Evolutionary conservation across 2,888 invertebrate species (phyloP).

Genomic region (Agonopterix heracliana): DNA sequence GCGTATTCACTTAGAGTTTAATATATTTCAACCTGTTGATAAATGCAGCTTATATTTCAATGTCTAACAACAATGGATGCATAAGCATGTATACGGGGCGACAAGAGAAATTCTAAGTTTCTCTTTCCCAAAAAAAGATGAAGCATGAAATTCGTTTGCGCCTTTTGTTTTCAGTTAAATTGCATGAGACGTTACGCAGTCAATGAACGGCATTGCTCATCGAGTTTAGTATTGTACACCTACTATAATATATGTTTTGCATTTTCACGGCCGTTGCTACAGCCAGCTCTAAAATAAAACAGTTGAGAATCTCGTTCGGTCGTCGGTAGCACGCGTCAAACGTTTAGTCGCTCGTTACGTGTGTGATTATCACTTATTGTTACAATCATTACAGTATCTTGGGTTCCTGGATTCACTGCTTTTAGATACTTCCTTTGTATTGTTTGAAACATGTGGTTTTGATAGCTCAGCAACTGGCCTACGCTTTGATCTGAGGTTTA

Average conservation of each 20-base stretch:
- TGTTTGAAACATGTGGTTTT: too few species aligned
- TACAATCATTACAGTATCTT: not conserved
- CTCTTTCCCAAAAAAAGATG: slow-evolving; percentile 2
- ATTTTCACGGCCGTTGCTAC: slow-evolving; percentile 61
- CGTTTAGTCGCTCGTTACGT: slow-evolving; percentile 39
- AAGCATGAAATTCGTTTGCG: slow-evolving; percentile 21
- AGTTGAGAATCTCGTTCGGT: slow-evolving; percentile 60
- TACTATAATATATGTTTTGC: slow-evolving; percentile 11
- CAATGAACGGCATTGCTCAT: slow-evolving; percentile 58
- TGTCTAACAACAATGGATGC: too few species aligned
- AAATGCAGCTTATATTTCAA: too few species aligned
- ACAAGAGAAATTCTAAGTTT: too few species aligned
- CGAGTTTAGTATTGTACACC: slow-evolving; percentile 33
- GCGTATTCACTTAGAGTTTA: too few species aligned
- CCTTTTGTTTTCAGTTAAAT: slow-evolving; percentile 24
- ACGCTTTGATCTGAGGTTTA: too few species aligned
- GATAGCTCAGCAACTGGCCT: too few species aligned
- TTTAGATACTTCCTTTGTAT: too few species aligned
- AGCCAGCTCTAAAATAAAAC: slow-evolving; percentile 70
- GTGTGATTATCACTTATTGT: slow-evolving; percentile 35
- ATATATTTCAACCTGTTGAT: too few species aligned
- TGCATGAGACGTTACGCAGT: slow-evolving; percentile 28
- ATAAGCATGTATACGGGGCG: too few species aligned
- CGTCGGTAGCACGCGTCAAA: slow-evolving; percentile 32
- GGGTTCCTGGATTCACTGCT: not conserved